Base-by-base conservation (phyloP, 2,113 vertebrate genomes). In the Protobothrops mucrosquamatus region DNA sequence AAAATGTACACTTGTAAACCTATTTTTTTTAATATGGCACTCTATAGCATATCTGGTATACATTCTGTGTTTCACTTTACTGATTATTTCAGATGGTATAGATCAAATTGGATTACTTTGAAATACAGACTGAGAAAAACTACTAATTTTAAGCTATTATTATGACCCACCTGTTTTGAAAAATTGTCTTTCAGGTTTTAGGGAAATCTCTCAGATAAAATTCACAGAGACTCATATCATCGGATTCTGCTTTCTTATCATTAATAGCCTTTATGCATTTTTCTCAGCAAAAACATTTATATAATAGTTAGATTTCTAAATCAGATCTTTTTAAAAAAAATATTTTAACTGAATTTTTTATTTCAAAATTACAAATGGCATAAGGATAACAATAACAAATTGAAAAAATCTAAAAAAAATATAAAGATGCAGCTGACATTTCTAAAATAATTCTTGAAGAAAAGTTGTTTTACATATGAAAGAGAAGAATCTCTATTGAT, bases 191-290 rank as follows among this genome's bases (percentile, higher is more conserved):
- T 87, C 85, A 61, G 34, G 54, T 57, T 20, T 26, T 7, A 51
- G 14, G 12, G 54, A 88, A 57, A 29, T 22, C 12, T 81, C 18
- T 88, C 29, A 48, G 12, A 81, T 89, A 81, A 91, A 88, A 85
- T 34, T 85, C 64, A 51, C 18, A 23, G 15, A 11, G 20, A 51
- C 61, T 23, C 29, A 29, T 51, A 15, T 69, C 4, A 22, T 3
- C n/a, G 8, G 81, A 87, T 64, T 90, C n/a, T 92, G 88, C 55
- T 92, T 93, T 91, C 92, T 91, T 90, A 54, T 64, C 93, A 26
- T 64, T 39, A 52, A 57, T 95, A 74, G 14, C 14, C 14, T 69
- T 69, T 69, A n/a, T 34, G 34, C 6, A 22, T 81, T 81, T 81
- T 81, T 43, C 74, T 18, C 74, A 22, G 18, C 18, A 81, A 81